Percentiles rank a stretch among this genome's conserved stretches.
Evolutionary conservation across 2,888 invertebrate species (phyloP).

Genomic region (Drosophila meridionalis): DNA sequence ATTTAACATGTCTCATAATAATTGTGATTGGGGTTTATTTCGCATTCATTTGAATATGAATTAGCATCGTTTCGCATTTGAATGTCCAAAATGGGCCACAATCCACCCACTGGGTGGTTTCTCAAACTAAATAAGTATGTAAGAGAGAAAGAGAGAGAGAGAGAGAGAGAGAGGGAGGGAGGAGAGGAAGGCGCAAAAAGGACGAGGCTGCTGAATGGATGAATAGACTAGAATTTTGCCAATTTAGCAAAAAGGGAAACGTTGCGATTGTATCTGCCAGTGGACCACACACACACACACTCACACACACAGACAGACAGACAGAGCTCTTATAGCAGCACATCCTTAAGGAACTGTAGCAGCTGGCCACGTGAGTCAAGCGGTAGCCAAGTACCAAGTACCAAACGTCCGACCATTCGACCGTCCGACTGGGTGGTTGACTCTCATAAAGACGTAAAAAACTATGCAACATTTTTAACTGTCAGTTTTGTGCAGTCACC

Average conservation of each 20-base stretch:
- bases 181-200: slow-evolving; percentile 48
- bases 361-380: slow-evolving; percentile 63
- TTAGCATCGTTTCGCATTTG: slow-evolving; percentile 78
- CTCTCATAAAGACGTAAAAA: slow-evolving; percentile 78
- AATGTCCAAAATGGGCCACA: slow-evolving; percentile 58
- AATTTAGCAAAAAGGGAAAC: slow-evolving; percentile 79
- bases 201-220: slow-evolving; percentile 51
- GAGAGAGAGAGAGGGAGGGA: not conserved
- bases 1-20: slow-evolving; percentile 83
- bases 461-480: slow-evolving; percentile 80
- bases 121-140: not conserved
- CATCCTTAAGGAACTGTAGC: slow-evolving; percentile 57
- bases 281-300: slow-evolving; percentile 57
- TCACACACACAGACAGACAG: slow-evolving; percentile 19
- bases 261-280: slow-evolving; percentile 64
- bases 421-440: slow-evolving; percentile 69
- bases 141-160: not conserved
- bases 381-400: slow-evolving; percentile 35
- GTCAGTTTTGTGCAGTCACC: slow-evolving; percentile 69
- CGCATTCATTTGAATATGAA: slow-evolving; percentile 83
- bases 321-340: slow-evolving; percentile 30
- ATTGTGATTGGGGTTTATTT: slow-evolving; percentile 82
- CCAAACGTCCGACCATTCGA: slow-evolving; percentile 2
- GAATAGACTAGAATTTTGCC: slow-evolving; percentile 75
- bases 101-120: slow-evolving; percentile 14